Percentiles rank a stretch among this genome's conserved stretches.
Conservation (phyloP, 2,888 invertebrate genomes). For the Oxycera nigricornis region DNA sequence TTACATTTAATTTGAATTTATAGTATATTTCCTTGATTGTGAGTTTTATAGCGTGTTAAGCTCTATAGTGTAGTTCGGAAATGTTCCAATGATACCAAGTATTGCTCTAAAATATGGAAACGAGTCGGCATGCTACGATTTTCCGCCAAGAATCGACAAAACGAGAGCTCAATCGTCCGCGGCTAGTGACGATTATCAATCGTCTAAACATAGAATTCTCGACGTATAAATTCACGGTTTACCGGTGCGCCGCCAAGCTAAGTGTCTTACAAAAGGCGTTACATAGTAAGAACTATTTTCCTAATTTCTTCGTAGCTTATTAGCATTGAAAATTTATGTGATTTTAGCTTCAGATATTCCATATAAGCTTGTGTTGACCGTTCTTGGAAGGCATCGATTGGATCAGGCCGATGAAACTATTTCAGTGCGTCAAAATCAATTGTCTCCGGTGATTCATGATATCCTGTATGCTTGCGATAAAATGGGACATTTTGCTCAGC, state of each 20-base stretch:
- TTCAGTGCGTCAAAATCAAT: slow-evolving; percentile 57
- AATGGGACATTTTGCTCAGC: slow-evolving; percentile 56
- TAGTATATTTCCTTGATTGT: no score
- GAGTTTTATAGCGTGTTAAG: no score
- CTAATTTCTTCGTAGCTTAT: slow-evolving; percentile 12
- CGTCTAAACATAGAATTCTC: slow-evolving; percentile 55
- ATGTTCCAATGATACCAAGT: no score
- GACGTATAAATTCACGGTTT: slow-evolving; percentile 58
- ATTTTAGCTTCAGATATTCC: slow-evolving; percentile 57
- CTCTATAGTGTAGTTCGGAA: no score
- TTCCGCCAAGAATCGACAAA: slow-evolving; percentile 18
- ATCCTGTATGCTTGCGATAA: slow-evolving; percentile 60
- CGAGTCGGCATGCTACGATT: no score
- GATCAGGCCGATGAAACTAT: slow-evolving; percentile 53
- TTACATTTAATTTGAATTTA: background rate
- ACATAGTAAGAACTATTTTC: slow-evolving; percentile 53
- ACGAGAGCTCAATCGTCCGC: slow-evolving; percentile 15
- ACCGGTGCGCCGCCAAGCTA: slow-evolving; percentile 59
- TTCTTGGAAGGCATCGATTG: slow-evolving; percentile 57
- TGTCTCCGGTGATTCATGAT: slow-evolving; percentile 59
- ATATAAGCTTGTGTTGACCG: slow-evolving; percentile 57
- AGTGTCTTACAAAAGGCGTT: slow-evolving; percentile 57
- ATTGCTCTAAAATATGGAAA: no score
- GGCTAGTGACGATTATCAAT: slow-evolving; percentile 53
- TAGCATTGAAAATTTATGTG: no score